phyloP scores from a whole-genome alignment of 2,113 vertebrate species.

The Neomonachus schauinslandi region DNA sequence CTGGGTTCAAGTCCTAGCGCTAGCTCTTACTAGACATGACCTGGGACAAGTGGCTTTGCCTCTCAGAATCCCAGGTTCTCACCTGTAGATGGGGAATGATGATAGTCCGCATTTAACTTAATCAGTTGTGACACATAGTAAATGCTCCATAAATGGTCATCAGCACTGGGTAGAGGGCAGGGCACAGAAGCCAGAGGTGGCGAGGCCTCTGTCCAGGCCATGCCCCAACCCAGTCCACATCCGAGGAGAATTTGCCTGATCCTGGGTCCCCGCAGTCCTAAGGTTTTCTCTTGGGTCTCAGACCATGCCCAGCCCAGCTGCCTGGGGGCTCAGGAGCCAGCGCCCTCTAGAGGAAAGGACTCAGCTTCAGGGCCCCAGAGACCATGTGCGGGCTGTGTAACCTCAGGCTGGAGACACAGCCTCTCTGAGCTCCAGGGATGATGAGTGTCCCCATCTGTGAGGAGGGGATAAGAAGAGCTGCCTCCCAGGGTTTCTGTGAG shows the following conservation, averaged over 20 bases:
- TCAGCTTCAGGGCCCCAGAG: fast-evolving
- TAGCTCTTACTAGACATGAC: background rate
- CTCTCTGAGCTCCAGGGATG: background rate
- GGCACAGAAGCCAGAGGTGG: background rate
- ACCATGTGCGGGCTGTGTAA: background rate
- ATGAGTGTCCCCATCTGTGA: background rate
- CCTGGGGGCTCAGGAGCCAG: background rate
- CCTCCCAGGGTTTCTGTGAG: background rate
- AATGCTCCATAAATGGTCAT: background rate
- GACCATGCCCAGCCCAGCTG: background rate
- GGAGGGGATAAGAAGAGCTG: background rate
- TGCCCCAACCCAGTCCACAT: too few species aligned
- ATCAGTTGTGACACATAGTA: background rate
- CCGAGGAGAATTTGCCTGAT: background rate
- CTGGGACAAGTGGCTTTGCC: background rate
- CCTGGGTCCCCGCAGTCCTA: background rate
- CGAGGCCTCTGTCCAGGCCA: background rate
- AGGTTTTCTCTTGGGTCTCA: background rate
- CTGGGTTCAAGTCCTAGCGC: background rate
- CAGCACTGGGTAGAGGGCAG: background rate
- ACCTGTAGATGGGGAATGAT: background rate
- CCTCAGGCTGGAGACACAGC: background rate
- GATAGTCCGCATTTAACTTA: background rate
- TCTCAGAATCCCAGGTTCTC: background rate
- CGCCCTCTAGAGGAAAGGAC: background rate